phyloP scores from a whole-genome alignment of 2,113 vertebrate genomes.

The Pelmatolapia mariae region DNA sequence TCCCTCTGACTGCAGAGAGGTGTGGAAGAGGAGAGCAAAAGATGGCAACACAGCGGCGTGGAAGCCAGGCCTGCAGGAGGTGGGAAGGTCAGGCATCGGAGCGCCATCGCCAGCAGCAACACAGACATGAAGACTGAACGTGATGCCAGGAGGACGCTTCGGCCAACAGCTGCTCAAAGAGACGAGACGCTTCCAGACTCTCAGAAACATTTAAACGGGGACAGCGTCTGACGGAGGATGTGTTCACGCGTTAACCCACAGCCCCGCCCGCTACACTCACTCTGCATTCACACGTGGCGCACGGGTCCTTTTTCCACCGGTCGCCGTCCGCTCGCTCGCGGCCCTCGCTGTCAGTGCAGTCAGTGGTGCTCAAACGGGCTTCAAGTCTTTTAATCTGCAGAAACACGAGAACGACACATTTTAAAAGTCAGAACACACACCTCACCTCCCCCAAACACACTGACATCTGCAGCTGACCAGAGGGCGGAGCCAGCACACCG shows the following conservation, averaged over 20 bases:
- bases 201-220: background rate
- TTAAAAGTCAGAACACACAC: rapidly evolving
- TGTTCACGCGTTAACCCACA: background rate
- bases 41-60: background rate
- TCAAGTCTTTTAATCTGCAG: constrained; percentile 93
- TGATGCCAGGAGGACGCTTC: background rate
- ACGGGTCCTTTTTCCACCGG: constrained; percentile 84
- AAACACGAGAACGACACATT: background rate
- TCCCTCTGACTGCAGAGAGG: background rate
- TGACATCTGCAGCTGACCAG: background rate
- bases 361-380: constrained; percentile 82
- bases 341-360: constrained; percentile 82
- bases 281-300: constrained; percentile 87
- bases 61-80: background rate
- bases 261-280: constrained; percentile 65
- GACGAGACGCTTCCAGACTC: background rate
- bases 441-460: background rate
- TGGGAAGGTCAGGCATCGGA: background rate
- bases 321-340: constrained; percentile 74
- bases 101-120: background rate
- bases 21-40: background rate
- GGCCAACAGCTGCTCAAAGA: background rate
- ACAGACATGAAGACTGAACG: constrained; percentile 1
- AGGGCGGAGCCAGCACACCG: rapidly evolving
- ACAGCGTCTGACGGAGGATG: background rate